Base-by-base conservation (phyloP, 2,113 vertebrate genomes). In the Daubentonia madagascariensis region DNA sequence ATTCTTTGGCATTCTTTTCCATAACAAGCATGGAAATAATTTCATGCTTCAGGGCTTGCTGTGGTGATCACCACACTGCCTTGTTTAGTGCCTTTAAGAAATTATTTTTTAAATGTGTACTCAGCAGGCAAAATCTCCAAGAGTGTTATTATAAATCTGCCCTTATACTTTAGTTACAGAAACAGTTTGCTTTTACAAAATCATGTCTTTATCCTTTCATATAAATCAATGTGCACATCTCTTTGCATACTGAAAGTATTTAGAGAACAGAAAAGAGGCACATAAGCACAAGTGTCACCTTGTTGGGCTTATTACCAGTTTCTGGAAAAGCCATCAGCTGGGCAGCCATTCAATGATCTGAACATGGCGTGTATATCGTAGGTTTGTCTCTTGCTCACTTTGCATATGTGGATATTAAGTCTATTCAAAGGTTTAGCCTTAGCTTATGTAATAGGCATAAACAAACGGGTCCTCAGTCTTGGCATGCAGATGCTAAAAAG, bases 121-220 rank as follows among this genome's bases (percentile, higher is more conserved):
- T 73, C 23, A 92, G 43, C 40, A 76, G 30, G 32, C 28, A 86
- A 89, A 93, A 76, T 72, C 35, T 73, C 52, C 32, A 94, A 91
- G 73, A 94, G 18, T 43, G 85, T 89, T 65, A 37, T 22, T 52
- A 12, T 50, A 88, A 95, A 91, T 65, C 32, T 78, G 54, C 18
- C 25, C 43, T 84, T 81, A 54, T 61, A 40, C n/a, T 86, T 93
- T 67, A 75, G n/a, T 91, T 72, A 85, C 63, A 45, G 11, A 93
- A 91, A 91, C 75, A 25, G 22, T 57, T 79, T 73, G 54, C 79
- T 92, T 91, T 95, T 73, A 25, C 23, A 73, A 90, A 97, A 84
- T 80, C 67, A 78, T 10, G 2, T 45, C 32, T 91, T 59, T 85
- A 83, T 54, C 70, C 25, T 93, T 89, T 59, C 32, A 6, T 57